Evolutionary conservation across 1,140 invertebrate species (phyloP), one percentile per base, ranked within the genome.

Genomic region (Temnothorax nylanderi): DNA sequence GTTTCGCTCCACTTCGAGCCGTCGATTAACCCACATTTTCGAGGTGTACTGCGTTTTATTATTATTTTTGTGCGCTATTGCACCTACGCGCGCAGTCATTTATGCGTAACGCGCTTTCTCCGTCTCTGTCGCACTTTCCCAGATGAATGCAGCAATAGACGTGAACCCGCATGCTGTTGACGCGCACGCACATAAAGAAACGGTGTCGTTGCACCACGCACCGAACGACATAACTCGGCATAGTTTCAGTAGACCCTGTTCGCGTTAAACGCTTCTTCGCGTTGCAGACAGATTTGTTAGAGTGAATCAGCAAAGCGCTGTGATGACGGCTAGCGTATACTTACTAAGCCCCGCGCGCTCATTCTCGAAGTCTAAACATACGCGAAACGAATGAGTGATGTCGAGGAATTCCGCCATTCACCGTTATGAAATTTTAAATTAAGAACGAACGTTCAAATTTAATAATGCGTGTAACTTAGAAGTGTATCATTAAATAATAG

Each of bases 21-120:
- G 47, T 87, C 86, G 86, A 87, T 87, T 87, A 85, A 87, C 80
- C 80, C 49, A 87, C 60, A 84, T 87, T 75, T 13, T 26, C n/a
- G 44, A 81, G 21, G 3, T 49, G 51, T 41, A 69, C 3, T 32
- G 64, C 51, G n/a, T 65, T n/a, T 81, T 71, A 71, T 69, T 62
- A 54, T 49, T 37, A 37, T 87, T 69, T 76, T 32, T 58, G 18
- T 26, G 26, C 26, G 26, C 11, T 65, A 78, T 81, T 41, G 85
- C 88, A 89, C 88, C 87, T 90, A 91, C 80, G 88, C 91, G 65
- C 80, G 16, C 5, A 58, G 84, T 80, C 85, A 77, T 18, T 56
- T 80, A 85, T 78, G 87, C 88, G 86, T 90, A 90, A 88, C 84
- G 87, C 54, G 26, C 62, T 85, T 41, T 81, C 85, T 87, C 76